phyloP scores from a whole-genome alignment of 2,797 vertebrate species.

The Amniataba percoides region DNA sequence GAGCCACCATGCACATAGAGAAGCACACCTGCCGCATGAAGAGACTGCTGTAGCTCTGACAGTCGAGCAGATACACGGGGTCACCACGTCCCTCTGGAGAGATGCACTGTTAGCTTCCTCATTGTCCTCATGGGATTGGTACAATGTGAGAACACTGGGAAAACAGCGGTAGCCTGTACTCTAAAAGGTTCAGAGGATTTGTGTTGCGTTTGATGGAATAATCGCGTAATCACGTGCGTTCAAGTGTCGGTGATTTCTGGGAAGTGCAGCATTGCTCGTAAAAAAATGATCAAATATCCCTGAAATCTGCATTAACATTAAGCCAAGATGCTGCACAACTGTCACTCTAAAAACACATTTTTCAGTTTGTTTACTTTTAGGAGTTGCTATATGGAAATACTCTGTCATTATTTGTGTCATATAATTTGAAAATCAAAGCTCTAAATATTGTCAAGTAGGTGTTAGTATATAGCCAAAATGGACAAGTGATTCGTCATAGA shows the following conservation, averaged over 20 bases:
- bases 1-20: constrained; percentile 85
- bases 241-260: constrained; percentile 8
- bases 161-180: constrained; percentile 7
- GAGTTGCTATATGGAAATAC: not conserved
- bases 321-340: not conserved
- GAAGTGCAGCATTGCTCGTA: not conserved
- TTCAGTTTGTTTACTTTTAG: not conserved
- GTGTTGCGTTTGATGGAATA: constrained; percentile 4
- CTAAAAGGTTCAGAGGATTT: constrained; percentile 18
- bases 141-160: constrained; percentile 22
- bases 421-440: not conserved
- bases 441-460: not conserved
- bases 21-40: constrained; percentile 91
- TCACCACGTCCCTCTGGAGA: constrained; percentile 13
- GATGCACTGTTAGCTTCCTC: constrained; percentile 44
- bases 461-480: not conserved
- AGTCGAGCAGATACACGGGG: constrained; percentile 7
- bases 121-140: constrained; percentile 18
- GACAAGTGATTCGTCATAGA: not conserved
- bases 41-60: constrained; percentile 85
- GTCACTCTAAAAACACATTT: constrained; percentile 18
- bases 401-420: not conserved
- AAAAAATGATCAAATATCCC: not conserved
- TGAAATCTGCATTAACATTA: constrained; percentile 1
- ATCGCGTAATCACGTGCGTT: not conserved